Evolutionary conservation across 2,797 vertebrate species (phyloP), one percentile per base, ranked within the genome.

Genomic region (Cuculus canorus): DNA sequence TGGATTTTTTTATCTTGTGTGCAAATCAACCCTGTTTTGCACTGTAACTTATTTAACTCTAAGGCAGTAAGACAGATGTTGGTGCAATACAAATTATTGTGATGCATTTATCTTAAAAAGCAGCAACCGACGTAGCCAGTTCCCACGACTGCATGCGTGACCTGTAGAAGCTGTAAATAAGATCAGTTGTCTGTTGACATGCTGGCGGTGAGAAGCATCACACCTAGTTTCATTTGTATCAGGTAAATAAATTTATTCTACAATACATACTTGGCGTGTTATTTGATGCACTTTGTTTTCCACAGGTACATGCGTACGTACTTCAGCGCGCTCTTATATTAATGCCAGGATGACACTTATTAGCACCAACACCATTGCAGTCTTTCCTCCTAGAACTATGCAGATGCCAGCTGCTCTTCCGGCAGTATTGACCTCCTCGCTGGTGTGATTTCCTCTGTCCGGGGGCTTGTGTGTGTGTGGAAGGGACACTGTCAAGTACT

Each of bases 161-260:
- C 97, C 92, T 92, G 94, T 83, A 97, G 95, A 93, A 96, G 88
- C 85, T 98, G 98, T 98, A 98, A 98, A 98, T 98, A 98, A 97
- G 95, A 96, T 94, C 95, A 86, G 10, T 95, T 96, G 97, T 97
- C 97, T 95, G 23, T 96, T 89, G 96, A 92, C 97, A 93, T 98
- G 98, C 98, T 98, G 97, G 96, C 96, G 94, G 96, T 95, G 81
- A 87, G 83, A 91, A 96, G 97, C 96, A 92, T 96, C 95, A 98
- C 98, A 97, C 96, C 97, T 95, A 92, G 95, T 93, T 95, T 97
- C 95, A 94, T 98, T 95, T 97, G 97, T 98, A 98, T 98, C 96
- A 88, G 97, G 98, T 98, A 98, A 98, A 98, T 98, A 98, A 98
- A 98, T 98, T 94, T 97, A 97, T 98, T 98, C 98, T 98, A 97